Base-by-base conservation (phyloP, 2,888 invertebrate genomes). In the Amaurobius ferox region DNA sequence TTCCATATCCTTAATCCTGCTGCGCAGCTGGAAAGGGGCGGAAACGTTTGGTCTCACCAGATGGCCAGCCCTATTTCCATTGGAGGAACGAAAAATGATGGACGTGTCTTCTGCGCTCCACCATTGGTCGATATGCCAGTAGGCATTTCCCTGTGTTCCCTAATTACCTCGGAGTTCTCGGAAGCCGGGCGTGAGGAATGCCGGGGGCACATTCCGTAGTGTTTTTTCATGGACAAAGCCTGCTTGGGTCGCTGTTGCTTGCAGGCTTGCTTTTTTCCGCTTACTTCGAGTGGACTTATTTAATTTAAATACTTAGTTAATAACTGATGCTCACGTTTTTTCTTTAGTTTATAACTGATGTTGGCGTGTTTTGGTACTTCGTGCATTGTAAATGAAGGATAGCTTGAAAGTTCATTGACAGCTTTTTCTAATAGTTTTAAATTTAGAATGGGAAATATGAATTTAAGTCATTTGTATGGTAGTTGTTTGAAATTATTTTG, bases 111-210 rank as follows among this genome's bases (percentile, higher is more conserved):
- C 19, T 66, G 16, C 32, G n/a, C n/a, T 19, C 19, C 35, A 6
- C 66, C 19, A 35, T 32, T 23, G 40, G 29, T 61, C 48, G 73
- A 66, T n/a, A 9, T 23, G 0, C 19, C n/a, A n/a, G 66, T 26
- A 61, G 67, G 71, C 39, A 66, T 55, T 16, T 67, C 62, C 48
- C 19, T 16, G 64, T 28, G 72, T 26, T 68, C 30, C 66, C 76
- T 77, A 85, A 85, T 85, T 85, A 48, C 83, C 71, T 44, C 29
- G 39, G 64, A 77, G 70, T 77, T 85, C 72, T 35, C 29, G 64
- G 76, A 85, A 77, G 28, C 67, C 1, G 19, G 55, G 40, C 39
- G 39, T 13, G 23, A 77, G 26, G 77, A 85, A 77, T 80, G 80
- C n/a, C 19, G 39, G 64, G 40, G 40, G 35, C 74, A 80, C 80